Conservation (phyloP, 2,888 invertebrate species). For the Alentia gelatinosa region DNA sequence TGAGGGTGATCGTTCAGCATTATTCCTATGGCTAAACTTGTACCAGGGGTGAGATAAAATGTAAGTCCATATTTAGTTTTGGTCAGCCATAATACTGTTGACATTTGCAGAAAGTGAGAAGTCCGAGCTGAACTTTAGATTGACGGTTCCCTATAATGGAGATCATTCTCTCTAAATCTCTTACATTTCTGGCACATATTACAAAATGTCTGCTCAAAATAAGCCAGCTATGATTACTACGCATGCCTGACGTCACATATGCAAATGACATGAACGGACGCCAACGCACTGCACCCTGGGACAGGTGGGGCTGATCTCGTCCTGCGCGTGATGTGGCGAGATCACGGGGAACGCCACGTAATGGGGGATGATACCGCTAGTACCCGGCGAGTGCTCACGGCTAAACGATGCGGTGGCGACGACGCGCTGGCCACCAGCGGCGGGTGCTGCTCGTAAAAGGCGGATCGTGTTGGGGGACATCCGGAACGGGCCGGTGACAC, state of each 20-base stretch:
- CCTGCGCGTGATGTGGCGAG: conserved; percentile 2
- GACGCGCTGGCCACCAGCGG: neutral
- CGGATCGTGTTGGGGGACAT: neutral
- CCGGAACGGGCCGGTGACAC: neutral
- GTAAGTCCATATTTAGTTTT: too few species aligned
- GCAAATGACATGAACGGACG: neutral
- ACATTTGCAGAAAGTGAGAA: too few species aligned
- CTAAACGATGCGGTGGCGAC: neutral
- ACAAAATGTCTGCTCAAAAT: neutral
- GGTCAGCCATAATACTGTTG: too few species aligned
- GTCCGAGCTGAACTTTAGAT: too few species aligned
- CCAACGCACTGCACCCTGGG: neutral
- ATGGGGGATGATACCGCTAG: neutral
- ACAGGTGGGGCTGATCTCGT: conserved; percentile 14
- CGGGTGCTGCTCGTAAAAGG: neutral
- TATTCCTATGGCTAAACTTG: too few species aligned
- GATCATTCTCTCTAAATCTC: too few species aligned
- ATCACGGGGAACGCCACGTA: neutral
- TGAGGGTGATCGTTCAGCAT: too few species aligned
- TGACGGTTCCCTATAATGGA: too few species aligned
- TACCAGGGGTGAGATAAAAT: too few species aligned
- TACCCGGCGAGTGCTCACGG: neutral
- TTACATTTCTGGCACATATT: too few species aligned
- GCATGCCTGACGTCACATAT: neutral
- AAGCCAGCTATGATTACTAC: neutral